These are phyloP conservation scores for Papilio polytes DNA, from an alignment of 1,140 invertebrate species.

Conservation along the genomic window DNA sequence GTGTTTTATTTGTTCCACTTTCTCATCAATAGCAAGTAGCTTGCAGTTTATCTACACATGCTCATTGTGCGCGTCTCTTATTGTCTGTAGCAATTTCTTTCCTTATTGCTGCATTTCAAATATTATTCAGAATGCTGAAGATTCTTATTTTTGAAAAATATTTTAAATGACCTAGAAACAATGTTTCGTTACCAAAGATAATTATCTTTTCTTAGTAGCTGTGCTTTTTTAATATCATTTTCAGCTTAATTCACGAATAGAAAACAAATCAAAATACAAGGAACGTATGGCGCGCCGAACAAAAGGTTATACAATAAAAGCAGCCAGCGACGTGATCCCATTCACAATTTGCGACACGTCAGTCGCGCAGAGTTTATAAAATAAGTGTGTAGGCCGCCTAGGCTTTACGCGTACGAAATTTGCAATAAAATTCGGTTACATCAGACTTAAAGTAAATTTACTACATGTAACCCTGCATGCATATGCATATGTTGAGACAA, in stretches of 20 bases:
- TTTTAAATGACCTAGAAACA: background rate
- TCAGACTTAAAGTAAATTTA: background rate
- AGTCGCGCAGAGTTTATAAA: slow-evolving; percentile 6
- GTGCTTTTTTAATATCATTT: slow-evolving; percentile 2
- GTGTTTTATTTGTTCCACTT: slow-evolving; percentile 23
- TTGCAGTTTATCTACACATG: background rate
- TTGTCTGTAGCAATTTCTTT: slow-evolving; percentile 22
- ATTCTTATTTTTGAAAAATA: background rate
- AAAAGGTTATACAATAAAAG: slow-evolving; percentile 23
- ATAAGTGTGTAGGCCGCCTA: slow-evolving; percentile 18
- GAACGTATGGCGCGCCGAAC: slow-evolving; percentile 1
- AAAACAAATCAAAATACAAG: slow-evolving; percentile 3
- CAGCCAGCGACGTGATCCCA: slow-evolving; percentile 11
- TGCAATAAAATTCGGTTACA: slow-evolving; percentile 4
- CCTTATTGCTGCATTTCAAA: background rate
- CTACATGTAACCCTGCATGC: too few species aligned
- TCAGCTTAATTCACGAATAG: background rate
- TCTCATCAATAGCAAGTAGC: slow-evolving; percentile 27
- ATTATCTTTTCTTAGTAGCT: too few species aligned
- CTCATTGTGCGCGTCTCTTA: slow-evolving; percentile 15
- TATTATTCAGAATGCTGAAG: slow-evolving; percentile 1
- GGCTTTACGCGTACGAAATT: background rate
- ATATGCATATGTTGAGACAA: too few species aligned
- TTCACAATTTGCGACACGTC: slow-evolving; percentile 22
- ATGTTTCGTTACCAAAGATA: too few species aligned